Evolutionary conservation across 1,140 invertebrate species (phyloP), one percentile per base, ranked within the genome.

Genomic region (Propsilocerus akamusi): DNA sequence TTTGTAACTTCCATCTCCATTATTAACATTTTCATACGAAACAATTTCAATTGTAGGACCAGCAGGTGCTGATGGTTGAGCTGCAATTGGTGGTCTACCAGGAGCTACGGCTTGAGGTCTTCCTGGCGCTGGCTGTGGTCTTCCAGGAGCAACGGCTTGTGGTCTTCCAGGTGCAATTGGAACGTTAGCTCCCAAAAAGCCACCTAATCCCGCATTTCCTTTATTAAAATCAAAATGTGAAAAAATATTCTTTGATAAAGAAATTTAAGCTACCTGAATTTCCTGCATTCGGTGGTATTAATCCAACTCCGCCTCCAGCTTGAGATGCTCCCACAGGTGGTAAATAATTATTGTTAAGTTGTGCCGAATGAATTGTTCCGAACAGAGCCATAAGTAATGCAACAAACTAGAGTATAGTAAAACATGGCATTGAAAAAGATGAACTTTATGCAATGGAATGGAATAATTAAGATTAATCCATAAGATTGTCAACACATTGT

Each of bases 1-100:
- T 51, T 65, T 66, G 60, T 76, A 77, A 26, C 67, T 71, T 26
- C 75, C 74, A 57, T 75, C 73, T 14, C 68, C 71, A 41, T 72
- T 68, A 53, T 73, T 73, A 50, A 74, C 70, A 53, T 72, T 74
- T 2, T 72, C 68, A 56, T 71, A 73, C 25, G 68, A 66, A 7
- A 72, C 41, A 28, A 76, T 76, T 12, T 69, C 71, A 25, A 72
- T 68, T 11, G 56, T 58, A 25, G 61, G 64, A 5, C 59, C 59
- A 14, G 50, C 48, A 8, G 53, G 52, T 25, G 57, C 54, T 14
- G 55, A 48, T 0, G 56, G 55, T 14, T n/a, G n/a, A n/a, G n/a
- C n/a, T n/a, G n/a, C n/a, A n/a, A n/a, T n/a, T n/a, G n/a, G 53
- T 20, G 50, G 49, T 0, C 52, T 41, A 7, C 54, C 51, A 12